Evolutionary conservation across 2,113 vertebrate genomes (phyloP).

Genomic region (Tautogolabrus adspersus): DNA sequence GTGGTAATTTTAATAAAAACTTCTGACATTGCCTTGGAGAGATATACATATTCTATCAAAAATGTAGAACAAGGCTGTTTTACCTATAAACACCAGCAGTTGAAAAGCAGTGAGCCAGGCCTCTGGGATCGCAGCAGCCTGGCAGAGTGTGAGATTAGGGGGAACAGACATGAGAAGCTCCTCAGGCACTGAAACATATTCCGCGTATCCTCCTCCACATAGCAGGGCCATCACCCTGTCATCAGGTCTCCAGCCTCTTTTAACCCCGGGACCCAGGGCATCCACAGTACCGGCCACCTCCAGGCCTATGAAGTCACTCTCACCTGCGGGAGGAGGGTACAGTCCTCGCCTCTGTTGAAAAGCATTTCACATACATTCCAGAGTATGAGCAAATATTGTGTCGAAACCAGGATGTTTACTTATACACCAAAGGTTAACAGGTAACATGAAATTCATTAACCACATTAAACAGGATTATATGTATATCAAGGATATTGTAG

Average conservation of each 20-base stretch:
- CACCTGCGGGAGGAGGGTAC: slow-evolving; percentile 86
- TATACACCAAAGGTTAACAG: too few relatives aligned
- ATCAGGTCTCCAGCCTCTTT: slow-evolving; percentile 74
- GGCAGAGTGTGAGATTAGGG: slow-evolving; percentile 74
- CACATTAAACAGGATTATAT: not conserved
- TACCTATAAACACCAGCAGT: slow-evolving; percentile 87
- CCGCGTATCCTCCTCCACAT: slow-evolving; percentile 87
- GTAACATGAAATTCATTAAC: not conserved
- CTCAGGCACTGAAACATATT: slow-evolving; percentile 86
- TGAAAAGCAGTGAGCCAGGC: slow-evolving; percentile 91
- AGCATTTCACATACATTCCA: too few relatives aligned
- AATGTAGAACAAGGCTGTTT: not conserved
- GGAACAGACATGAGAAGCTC: slow-evolving; percentile 85
- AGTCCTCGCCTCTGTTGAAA: slow-evolving; percentile 84
- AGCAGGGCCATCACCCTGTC: slow-evolving; percentile 89
- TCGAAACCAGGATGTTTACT: too few relatives aligned
- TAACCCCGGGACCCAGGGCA: slow-evolving; percentile 79
- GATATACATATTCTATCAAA: not conserved
- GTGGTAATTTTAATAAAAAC: too few relatives aligned
- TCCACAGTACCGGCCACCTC: slow-evolving; percentile 86
- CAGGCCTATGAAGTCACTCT: slow-evolving; percentile 88
- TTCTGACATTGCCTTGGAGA: too few relatives aligned
- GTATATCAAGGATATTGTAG: too few relatives aligned
- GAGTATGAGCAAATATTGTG: too few relatives aligned
- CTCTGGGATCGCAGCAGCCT: slow-evolving; percentile 90